Base-by-base conservation (phyloP, 1,140 invertebrate species). In the Drosophila pruinosa region DNA sequence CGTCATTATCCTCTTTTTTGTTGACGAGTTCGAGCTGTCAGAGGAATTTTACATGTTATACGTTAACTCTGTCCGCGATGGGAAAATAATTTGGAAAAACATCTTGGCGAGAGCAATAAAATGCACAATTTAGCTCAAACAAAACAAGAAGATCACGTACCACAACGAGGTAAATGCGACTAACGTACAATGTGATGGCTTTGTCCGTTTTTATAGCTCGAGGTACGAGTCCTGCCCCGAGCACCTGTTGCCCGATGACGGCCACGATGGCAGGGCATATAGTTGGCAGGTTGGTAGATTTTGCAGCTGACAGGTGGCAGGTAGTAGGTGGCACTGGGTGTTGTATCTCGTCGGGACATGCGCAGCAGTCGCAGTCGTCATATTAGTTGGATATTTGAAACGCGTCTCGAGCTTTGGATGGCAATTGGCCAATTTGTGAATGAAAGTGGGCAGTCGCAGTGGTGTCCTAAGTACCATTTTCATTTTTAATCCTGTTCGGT, bases 161-260 rank as follows among this genome's bases (percentile, higher is more conserved):
- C 41, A 47, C 26, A 28, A 19, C 62, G 45, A 58, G 34, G 39
- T 22, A 48, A 41, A 15, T 28, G 58, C 78, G 69, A 80, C 78
- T 81, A 52, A 82, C 69, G 43, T 38, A 26, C 21, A 36, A 39
- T 52, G 48, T 26, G 69, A 22, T 15, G 5, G 15, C n/a, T 12
- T 12, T 22, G 41, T 10, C n/a, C 53, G 72, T 72, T 85, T 86
- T 81, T 86, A 85, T 85, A 85, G 80, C 28, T 19, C 58, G 26
- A 38, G n/a, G 41, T 8, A 3, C 21, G 38, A 39, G 21, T 38
- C 36, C 21, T 47, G 26, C 6, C 38, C 41, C 52, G 26, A 58
- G 80, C 80, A 85, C 81, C 80, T 85, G 81, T 85, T 85, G 80
- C 59, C 75, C 68, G 45, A 58, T n/a, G 14, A 15, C 6, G 34